These are phyloP conservation scores for Cyanistes caeruleus DNA, from an alignment of 2,113 vertebrate genomes.

Conservation along the genomic window DNA sequence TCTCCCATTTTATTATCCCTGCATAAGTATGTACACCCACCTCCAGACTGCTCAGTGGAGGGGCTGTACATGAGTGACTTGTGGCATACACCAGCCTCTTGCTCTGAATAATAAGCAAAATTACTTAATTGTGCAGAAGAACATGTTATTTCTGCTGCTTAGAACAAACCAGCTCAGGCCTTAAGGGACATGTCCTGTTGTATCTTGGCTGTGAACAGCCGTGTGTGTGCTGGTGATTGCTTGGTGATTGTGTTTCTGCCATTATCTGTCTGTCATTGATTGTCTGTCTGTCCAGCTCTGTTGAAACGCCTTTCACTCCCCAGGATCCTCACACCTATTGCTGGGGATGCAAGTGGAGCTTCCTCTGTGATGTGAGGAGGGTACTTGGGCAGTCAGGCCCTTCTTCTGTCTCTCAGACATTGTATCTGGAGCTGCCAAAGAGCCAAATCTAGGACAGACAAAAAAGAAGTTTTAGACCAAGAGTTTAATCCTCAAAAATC, in stretches of 20 bases:
- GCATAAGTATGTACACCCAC: not conserved
- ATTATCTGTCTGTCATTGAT: not conserved
- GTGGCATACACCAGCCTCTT: not conserved
- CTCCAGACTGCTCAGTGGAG: not conserved
- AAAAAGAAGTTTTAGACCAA: not conserved
- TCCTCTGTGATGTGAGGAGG: not conserved
- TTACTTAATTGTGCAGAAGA: constrained; percentile 39
- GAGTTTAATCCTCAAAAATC: not conserved
- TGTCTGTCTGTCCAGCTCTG: not conserved
- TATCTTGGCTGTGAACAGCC: not conserved
- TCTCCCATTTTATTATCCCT: not conserved
- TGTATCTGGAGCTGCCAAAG: not conserved
- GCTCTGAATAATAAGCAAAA: constrained; percentile 17
- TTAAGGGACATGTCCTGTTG: not conserved
- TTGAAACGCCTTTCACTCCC: not conserved
- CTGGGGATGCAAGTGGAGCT: not conserved
- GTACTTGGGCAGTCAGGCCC: not conserved
- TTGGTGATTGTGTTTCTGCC: not conserved
- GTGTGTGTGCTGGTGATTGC: not conserved
- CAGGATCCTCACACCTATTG: not conserved
- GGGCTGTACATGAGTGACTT: not conserved
- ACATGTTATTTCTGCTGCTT: not conserved
- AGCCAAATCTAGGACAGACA: not conserved
- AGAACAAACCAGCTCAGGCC: not conserved
- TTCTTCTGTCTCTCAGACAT: not conserved